phyloP scores from a whole-genome alignment of 2,797 vertebrate genomes.

The Eulemur rubriventer region DNA sequence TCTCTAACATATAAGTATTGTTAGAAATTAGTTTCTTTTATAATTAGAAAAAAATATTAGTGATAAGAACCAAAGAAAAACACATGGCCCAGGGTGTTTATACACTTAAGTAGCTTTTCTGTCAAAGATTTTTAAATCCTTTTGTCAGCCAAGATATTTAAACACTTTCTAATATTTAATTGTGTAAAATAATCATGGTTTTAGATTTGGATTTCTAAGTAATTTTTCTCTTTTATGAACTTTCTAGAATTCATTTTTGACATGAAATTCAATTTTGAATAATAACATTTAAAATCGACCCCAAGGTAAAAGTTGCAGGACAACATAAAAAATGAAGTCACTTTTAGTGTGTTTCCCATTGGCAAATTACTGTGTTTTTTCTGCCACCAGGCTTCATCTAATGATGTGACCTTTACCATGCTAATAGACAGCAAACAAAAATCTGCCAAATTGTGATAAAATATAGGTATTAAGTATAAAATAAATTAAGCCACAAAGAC shows the following conservation, averaged over 20 bases:
- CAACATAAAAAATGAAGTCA: constrained; percentile 83
- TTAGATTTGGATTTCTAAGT: background rate
- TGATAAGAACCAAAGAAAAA: background rate
- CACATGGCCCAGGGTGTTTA: background rate
- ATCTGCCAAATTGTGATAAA: constrained; percentile 81
- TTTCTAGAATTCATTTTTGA: constrained; percentile 70
- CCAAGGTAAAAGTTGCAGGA: constrained; percentile 84
- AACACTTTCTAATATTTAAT: constrained; percentile 11
- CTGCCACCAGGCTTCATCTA: constrained; percentile 71
- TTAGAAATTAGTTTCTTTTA: constrained; percentile 29
- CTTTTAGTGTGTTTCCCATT: constrained; percentile 72
- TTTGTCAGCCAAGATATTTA: background rate
- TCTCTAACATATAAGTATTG: background rate
- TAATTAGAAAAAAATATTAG: background rate
- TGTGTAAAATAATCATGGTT: constrained; percentile 2
- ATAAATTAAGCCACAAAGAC: constrained; percentile 57
- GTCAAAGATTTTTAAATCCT: background rate
- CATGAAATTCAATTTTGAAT: constrained; percentile 77
- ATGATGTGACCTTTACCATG: constrained; percentile 77
- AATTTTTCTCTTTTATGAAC: constrained; percentile 39
- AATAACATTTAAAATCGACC: constrained; percentile 73
- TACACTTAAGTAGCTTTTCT: background rate
- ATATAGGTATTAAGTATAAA: constrained; percentile 79
- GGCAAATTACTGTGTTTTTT: constrained; percentile 65
- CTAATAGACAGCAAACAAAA: constrained; percentile 77